Conservation (phyloP, 2,888 invertebrate genomes). For the Macrophya alboannulata region DNA sequence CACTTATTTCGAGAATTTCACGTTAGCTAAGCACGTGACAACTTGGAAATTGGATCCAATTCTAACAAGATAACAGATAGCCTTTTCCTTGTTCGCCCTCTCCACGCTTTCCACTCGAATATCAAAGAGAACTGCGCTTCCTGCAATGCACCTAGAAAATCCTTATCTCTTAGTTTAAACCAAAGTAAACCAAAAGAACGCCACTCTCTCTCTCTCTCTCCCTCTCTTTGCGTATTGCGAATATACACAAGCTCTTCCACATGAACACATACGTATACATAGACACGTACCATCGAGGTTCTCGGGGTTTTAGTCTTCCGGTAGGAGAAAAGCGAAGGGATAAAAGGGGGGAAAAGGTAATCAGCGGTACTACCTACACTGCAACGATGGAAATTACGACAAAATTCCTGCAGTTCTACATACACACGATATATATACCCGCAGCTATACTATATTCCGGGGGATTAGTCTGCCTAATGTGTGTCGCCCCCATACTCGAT, state of each 20-base stretch:
- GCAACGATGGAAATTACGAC: constrained; percentile 64
- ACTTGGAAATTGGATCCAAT: constrained; percentile 51
- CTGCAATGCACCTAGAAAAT: constrained; percentile 36
- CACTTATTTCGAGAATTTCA: constrained; percentile 37
- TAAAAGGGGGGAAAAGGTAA: constrained; percentile 58
- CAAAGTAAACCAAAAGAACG: constrained; percentile 60
- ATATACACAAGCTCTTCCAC: neutral
- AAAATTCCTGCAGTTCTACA: constrained; percentile 61
- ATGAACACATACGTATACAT: neutral
- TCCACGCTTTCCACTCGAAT: constrained; percentile 22
- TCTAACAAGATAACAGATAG: constrained; percentile 48
- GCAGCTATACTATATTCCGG: constrained; percentile 57
- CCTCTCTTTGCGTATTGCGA: neutral
- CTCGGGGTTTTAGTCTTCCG: constrained; percentile 13
- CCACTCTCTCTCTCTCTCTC: constrained; percentile 18
- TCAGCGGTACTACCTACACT: constrained; percentile 64
- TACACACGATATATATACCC: neutral
- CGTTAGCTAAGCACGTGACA: constrained; percentile 51
- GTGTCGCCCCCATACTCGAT: constrained; percentile 58
- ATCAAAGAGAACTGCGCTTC: constrained; percentile 41
- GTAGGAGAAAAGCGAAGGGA: constrained; percentile 12
- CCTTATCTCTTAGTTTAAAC: constrained; percentile 56
- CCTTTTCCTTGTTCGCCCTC: constrained; percentile 26
- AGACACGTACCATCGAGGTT: neutral
- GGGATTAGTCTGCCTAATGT: constrained; percentile 67